A percentile compares a stretch with the other conserved stretches of the same genome.
Evolutionary conservation across 2,888 invertebrate genomes (phyloP).

Genomic region (Drosophila rellima): DNA sequence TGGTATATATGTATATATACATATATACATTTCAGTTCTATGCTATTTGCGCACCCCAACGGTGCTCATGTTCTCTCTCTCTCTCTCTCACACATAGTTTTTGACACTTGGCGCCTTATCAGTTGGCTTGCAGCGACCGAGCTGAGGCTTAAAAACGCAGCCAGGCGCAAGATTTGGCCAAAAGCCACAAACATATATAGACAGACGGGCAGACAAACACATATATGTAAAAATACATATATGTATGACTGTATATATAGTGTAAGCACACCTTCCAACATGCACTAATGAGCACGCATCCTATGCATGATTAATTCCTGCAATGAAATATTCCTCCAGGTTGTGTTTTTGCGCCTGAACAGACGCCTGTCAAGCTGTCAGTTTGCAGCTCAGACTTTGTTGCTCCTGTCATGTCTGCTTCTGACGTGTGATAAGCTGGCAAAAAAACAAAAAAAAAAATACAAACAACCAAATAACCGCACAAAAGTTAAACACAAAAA

Average conservation of each 20-base stretch:
- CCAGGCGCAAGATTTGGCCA: slow-evolving; percentile 46
- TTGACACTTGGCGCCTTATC: slow-evolving; percentile 79
- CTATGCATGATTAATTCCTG: slow-evolving; percentile 65
- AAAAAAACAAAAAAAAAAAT: slow-evolving; percentile 26
- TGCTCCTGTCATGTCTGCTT: slow-evolving; percentile 55
- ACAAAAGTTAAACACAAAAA: slow-evolving; percentile 13
- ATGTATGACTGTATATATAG: not conserved
- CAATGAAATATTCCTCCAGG: slow-evolving; percentile 67
- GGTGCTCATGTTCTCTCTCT: slow-evolving; percentile 13
- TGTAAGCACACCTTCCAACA: slow-evolving; percentile 15
- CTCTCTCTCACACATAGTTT: slow-evolving; percentile 51
- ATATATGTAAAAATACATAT: not conserved
- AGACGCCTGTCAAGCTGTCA: slow-evolving; percentile 75
- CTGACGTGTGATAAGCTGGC: slow-evolving; percentile 68
- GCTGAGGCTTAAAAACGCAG: slow-evolving; percentile 52
- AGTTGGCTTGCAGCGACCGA: slow-evolving; percentile 59
- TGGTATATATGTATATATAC: no score
- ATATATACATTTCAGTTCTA: no score
- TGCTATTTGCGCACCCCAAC: no score
- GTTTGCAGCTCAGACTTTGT: slow-evolving; percentile 51
- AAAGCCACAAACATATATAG: slow-evolving; percentile 24
- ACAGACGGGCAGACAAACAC: not conserved
- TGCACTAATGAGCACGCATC: slow-evolving; percentile 58
- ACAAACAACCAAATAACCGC: slow-evolving; percentile 20
- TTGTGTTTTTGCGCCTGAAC: slow-evolving; percentile 57